Percentiles rank a stretch among this genome's conserved stretches.
Evolutionary conservation across 2,888 invertebrate genomes (phyloP).

Genomic region (Xanthorhoe spadicearia): DNA sequence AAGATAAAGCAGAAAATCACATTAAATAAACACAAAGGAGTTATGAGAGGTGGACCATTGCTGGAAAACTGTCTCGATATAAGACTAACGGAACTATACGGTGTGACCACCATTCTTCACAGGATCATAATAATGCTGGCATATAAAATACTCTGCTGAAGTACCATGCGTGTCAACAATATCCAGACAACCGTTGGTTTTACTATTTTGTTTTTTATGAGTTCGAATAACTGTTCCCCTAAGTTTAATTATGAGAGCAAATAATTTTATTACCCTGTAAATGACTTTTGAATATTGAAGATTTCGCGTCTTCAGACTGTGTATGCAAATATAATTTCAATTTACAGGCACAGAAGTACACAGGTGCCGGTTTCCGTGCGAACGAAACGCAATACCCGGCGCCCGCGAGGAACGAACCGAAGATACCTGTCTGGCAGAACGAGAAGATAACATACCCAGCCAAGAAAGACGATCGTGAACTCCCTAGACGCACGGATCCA

Average conservation of each 20-base stretch:
- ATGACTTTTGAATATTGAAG: not conserved
- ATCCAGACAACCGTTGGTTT: not conserved
- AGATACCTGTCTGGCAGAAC: conserved; percentile 57
- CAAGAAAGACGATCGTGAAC: conserved; percentile 53
- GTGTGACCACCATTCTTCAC: not conserved
- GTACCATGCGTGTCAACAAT: not conserved
- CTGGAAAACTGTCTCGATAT: too few species aligned
- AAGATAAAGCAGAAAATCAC: too few species aligned
- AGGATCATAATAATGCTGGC: not conserved
- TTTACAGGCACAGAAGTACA: conserved; percentile 79
- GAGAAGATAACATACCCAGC: conserved; percentile 30
- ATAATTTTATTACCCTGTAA: not conserved
- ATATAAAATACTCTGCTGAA: not conserved
- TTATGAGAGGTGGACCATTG: too few species aligned
- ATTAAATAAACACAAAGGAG: too few species aligned
- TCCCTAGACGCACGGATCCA: conserved; percentile 41
- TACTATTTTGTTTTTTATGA: not conserved
- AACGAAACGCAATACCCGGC: conserved; percentile 60
- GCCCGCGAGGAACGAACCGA: conserved; percentile 48
- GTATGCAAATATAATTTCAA: conserved; percentile 71
- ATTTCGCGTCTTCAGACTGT: conserved; percentile 24
- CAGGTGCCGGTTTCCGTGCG: conserved; percentile 68
- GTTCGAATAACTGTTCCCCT: not conserved
- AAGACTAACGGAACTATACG: not conserved
- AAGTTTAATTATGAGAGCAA: not conserved